phyloP scores from a whole-genome alignment of 2,888 invertebrate species.

The Ellobium chinense region DNA sequence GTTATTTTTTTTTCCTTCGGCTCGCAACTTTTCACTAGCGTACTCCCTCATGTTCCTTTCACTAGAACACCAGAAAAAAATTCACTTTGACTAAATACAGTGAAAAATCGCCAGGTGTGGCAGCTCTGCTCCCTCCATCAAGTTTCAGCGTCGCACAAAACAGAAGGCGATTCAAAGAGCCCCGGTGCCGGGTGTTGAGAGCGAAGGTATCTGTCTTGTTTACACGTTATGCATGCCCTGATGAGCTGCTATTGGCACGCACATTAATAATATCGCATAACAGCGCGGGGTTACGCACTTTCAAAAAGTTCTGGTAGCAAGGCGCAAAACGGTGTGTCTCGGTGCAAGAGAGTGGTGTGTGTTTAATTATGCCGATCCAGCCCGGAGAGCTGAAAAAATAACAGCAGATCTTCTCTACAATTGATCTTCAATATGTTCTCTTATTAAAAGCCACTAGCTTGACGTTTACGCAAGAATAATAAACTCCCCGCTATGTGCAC shows the following conservation, averaged over 20 bases:
- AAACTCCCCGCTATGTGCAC: neutral
- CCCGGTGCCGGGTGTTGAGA: neutral
- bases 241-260: constrained; percentile 25
- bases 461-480: neutral
- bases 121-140: too few relatives aligned
- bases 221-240: constrained; percentile 12
- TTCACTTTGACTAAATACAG: too few relatives aligned
- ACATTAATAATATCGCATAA: constrained; percentile 36
- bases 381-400: constrained; percentile 4
- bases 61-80: too few relatives aligned
- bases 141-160: too few relatives aligned
- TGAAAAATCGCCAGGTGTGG: too few relatives aligned
- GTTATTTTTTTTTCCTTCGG: too few relatives aligned
- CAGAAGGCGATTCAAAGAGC: constrained; percentile 12
- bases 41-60: too few relatives aligned
- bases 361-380: constrained; percentile 20
- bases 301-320: constrained; percentile 6
- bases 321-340: neutral
- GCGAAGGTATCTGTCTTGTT: constrained; percentile 15
- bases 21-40: too few relatives aligned
- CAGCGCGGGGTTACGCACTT: constrained; percentile 34
- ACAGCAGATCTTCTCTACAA: neutral
- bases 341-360: constrained; percentile 6
- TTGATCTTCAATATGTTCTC: constrained; percentile 6
- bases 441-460: neutral